These are phyloP conservation scores for Sericinus montela DNA, from an alignment of 2,888 invertebrate species.

Conservation along the genomic window DNA sequence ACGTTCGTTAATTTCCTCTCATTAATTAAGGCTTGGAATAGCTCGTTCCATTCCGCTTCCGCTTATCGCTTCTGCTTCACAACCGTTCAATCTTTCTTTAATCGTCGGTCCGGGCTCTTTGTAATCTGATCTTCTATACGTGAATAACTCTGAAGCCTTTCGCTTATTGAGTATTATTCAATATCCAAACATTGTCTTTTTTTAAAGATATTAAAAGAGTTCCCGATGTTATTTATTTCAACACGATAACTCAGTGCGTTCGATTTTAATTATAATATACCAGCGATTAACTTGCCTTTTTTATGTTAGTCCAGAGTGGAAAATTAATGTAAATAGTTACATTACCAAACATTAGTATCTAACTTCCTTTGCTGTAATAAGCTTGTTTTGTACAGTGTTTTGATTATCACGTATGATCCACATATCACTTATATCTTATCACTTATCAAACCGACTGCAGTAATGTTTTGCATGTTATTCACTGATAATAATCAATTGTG, in stretches of 20 bases:
- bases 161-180: slow-evolving; percentile 6
- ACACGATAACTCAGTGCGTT: too few relatives aligned
- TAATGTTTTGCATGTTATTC: background rate
- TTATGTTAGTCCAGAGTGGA: too few relatives aligned
- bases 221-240: too few relatives aligned
- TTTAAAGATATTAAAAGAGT: too few relatives aligned
- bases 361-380: background rate
- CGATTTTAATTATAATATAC: too few relatives aligned
- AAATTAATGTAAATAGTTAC: too few relatives aligned
- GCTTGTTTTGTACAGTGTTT: background rate
- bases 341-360: too few relatives aligned
- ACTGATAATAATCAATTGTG: background rate
- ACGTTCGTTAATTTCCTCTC: slow-evolving; percentile 13
- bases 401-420: background rate
- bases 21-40: slow-evolving; percentile 9
- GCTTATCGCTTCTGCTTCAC: slow-evolving; percentile 1
- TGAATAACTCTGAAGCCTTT: slow-evolving; percentile 29
- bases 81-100: slow-evolving; percentile 25
- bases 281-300: too few relatives aligned
- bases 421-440: slow-evolving; percentile 1
- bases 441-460: background rate
- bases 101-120: slow-evolving; percentile 46
- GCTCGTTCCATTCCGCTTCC: slow-evolving; percentile 6
- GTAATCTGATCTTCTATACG: slow-evolving; percentile 44
- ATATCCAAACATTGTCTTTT: background rate